Evolutionary conservation across 2,113 vertebrate species (phyloP).

Genomic region (Amblyopsis rosae): DNA sequence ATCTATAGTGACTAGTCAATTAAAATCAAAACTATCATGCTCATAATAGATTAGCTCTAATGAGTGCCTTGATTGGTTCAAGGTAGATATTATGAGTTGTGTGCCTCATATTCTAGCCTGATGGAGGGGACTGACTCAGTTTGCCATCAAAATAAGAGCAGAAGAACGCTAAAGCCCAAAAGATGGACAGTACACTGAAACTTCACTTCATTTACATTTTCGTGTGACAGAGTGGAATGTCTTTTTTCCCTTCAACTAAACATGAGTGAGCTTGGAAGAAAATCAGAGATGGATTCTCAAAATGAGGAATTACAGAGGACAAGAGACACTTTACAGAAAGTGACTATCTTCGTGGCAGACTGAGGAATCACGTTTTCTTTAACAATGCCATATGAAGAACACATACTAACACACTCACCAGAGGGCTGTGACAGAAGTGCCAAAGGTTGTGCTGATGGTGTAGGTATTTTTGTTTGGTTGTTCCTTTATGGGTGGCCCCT

Average conservation of each 20-base stretch:
- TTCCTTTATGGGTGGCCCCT: not conserved
- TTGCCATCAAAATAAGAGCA: conserved; percentile 36
- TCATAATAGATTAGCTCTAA: not conserved
- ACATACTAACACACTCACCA: too few relatives aligned
- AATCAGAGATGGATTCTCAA: not conserved
- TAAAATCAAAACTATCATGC: not conserved
- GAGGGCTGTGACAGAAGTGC: conserved; percentile 16
- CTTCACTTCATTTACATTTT: too few relatives aligned
- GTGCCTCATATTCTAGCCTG: conserved; percentile 33
- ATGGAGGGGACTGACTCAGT: not conserved
- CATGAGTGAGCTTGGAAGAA: too few relatives aligned
- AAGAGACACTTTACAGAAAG: conserved; percentile 14
- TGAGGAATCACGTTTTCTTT: conserved; percentile 7
- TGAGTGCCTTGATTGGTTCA: conserved; percentile 4
- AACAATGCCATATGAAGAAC: conserved; percentile 35
- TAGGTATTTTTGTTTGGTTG: conserved; percentile 2
- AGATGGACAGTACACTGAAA: conserved; percentile 13
- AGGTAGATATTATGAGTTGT: conserved; percentile 2
- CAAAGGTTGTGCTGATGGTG: conserved; percentile 30
- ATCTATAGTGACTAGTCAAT: not conserved
- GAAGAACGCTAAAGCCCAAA: conserved; percentile 22
- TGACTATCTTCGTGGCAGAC: conserved; percentile 35
- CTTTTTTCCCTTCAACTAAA: too few relatives aligned
- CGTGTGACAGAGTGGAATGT: too few relatives aligned
- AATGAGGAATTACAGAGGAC: conserved; percentile 7